Conservation (phyloP, 2,113 vertebrate genomes). For the Xiphorhynchus elegans region DNA sequence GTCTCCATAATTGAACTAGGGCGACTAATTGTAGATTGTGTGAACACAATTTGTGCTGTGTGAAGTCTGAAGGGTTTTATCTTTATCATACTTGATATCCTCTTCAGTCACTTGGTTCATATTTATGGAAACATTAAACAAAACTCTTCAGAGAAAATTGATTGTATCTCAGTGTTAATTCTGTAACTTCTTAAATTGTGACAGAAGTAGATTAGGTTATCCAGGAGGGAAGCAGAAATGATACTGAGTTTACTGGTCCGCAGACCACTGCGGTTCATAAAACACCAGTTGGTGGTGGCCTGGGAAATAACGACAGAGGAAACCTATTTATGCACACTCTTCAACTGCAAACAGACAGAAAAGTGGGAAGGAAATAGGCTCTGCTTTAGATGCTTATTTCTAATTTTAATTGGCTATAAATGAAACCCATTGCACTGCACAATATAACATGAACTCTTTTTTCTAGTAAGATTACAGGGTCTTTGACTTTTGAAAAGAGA, state of each 20-base stretch:
- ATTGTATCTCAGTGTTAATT: background rate
- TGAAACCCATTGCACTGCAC: background rate
- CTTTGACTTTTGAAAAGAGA: background rate
- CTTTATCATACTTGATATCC: background rate
- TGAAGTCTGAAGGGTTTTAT: background rate
- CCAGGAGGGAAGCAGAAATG: constrained; percentile 16
- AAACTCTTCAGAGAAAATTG: background rate
- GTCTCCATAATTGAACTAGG: background rate
- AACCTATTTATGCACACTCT: background rate
- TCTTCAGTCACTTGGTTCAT: background rate
- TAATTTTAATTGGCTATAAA: constrained; percentile 35
- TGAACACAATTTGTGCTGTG: background rate
- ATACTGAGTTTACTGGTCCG: background rate
- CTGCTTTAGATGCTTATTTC: background rate
- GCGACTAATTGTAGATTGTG: background rate
- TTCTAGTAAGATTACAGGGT: background rate
- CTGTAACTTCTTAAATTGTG: background rate
- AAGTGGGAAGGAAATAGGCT: background rate
- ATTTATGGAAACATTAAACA: background rate
- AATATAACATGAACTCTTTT: background rate
- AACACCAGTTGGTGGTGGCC: background rate
- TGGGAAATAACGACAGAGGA: constrained; percentile 3
- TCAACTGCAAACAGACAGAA: background rate
- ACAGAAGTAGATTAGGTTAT: background rate
- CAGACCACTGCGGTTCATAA: background rate